These are phyloP conservation scores for Adela reaumurella DNA, from an alignment of 2,888 invertebrate genomes.

Conservation along the genomic window DNA sequence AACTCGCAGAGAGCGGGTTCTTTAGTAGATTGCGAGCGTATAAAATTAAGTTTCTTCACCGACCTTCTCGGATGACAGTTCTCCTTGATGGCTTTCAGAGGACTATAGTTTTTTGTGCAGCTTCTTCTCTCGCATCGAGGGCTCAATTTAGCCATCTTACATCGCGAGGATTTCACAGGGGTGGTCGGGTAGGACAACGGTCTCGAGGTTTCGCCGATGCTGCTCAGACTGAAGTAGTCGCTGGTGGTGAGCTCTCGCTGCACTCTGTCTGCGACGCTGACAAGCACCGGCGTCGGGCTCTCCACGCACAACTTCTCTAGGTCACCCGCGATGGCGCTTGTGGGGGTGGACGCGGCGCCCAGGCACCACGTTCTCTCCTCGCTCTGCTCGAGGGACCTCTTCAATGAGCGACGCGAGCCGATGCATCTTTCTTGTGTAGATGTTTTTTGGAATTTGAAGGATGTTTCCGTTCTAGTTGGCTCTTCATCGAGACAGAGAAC, in stretches of 20 bases:
- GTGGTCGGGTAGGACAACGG: constrained; percentile 33
- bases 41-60: constrained; percentile 32
- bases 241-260: constrained; percentile 9
- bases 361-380: background rate
- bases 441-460: background rate
- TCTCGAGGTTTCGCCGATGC: constrained; percentile 8
- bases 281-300: background rate
- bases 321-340: constrained; percentile 37
- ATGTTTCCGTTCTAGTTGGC: background rate
- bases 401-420: background rate
- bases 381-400: background rate
- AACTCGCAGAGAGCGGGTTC: constrained; percentile 17
- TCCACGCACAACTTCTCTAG: constrained; percentile 32
- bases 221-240: constrained; percentile 3
- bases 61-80: constrained; percentile 27
- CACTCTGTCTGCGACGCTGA: background rate
- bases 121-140: constrained; percentile 5
- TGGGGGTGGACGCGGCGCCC: constrained; percentile 30
- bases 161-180: constrained; percentile 33
- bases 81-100: constrained; percentile 9
- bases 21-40: constrained; percentile 22
- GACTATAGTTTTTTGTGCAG: constrained; percentile 8
- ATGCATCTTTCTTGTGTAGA: too few relatives aligned
- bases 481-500: background rate
- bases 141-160: constrained; percentile 25